Evolutionary conservation across 2,888 invertebrate species (phyloP).

Genomic region (Andrena dorsata): DNA sequence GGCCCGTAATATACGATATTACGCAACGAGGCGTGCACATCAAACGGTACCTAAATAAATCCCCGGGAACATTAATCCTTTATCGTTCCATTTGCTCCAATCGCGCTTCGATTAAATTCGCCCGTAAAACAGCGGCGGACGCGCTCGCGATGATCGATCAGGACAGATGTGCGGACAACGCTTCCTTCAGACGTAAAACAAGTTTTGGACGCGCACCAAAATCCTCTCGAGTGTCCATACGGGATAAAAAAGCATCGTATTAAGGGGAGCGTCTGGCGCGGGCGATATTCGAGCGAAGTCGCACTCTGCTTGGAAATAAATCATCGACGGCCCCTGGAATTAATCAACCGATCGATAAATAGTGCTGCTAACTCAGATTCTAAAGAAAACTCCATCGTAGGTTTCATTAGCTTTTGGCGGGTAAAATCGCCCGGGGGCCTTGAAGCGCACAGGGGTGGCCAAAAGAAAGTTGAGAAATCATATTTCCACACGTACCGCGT

Average conservation of each 20-base stretch:
- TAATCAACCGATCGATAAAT: too few species aligned
- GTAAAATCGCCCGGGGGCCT: too few species aligned
- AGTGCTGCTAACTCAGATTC: too few species aligned
- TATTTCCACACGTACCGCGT: too few species aligned
- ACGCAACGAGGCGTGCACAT: not conserved
- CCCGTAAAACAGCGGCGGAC: slow-evolving; percentile 35
- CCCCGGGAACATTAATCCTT: slow-evolving; percentile 24
- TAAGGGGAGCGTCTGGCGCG: slow-evolving; percentile 20
- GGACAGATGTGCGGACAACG: slow-evolving; percentile 60
- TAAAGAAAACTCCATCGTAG: too few species aligned
- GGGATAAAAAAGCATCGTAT: slow-evolving; percentile 27
- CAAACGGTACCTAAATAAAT: slow-evolving; percentile 38
- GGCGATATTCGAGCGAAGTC: slow-evolving; percentile 33
- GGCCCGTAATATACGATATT: slow-evolving; percentile 7
- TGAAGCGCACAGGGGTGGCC: too few species aligned
- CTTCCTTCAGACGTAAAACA: slow-evolving; percentile 59
- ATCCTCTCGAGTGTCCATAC: slow-evolving; percentile 39
- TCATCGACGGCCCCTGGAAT: slow-evolving; percentile 6
- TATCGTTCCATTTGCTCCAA: slow-evolving; percentile 50
- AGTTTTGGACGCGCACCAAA: slow-evolving; percentile 63
- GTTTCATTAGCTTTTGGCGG: too few species aligned
- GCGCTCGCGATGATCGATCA: slow-evolving; percentile 58
- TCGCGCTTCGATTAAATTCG: slow-evolving; percentile 21
- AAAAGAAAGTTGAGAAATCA: too few species aligned
- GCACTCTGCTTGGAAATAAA: slow-evolving; percentile 3